Conservation (phyloP, 30 jellyfish, hydroid and myxozoan species). For the Clytia hemisphaerica region DNA sequence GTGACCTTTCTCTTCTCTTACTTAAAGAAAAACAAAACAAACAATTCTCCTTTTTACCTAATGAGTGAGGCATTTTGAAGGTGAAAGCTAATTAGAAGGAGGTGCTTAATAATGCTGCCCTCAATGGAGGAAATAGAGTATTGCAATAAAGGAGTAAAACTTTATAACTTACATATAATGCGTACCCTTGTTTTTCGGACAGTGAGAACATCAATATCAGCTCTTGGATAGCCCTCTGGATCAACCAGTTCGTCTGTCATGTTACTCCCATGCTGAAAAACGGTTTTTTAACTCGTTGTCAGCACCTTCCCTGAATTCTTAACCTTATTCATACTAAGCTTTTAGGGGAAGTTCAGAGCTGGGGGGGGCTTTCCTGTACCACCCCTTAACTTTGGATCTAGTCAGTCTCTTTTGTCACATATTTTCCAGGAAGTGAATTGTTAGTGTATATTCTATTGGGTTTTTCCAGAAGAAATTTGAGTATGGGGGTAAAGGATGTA, state of each 20-base stretch:
- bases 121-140: background rate
- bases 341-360: too few relatives aligned
- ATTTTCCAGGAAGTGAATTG: too few relatives aligned
- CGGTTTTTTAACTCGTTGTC: too few relatives aligned
- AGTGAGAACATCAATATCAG: slow-evolving; percentile 80
- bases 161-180: slow-evolving; percentile 65
- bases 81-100: background rate
- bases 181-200: slow-evolving; percentile 87
- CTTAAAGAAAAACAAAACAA: background rate
- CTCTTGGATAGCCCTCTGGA: slow-evolving; percentile 82
- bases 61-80: too few relatives aligned
- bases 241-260: slow-evolving; percentile 79
- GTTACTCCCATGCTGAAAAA: slow-evolving; percentile 75
- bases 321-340: too few relatives aligned
- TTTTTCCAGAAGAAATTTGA: too few relatives aligned
- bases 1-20: background rate
- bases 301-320: too few relatives aligned
- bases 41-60: background rate
- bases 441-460: too few relatives aligned
- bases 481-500: too few relatives aligned
- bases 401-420: too few relatives aligned
- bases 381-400: too few relatives aligned
- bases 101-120: background rate
- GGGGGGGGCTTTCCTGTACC: too few relatives aligned
- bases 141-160: background rate